Percentiles rank a stretch among this genome's conserved stretches.
Evolutionary conservation across 1,140 invertebrate species (phyloP).

Genomic region (Drosophila athabasca): DNA sequence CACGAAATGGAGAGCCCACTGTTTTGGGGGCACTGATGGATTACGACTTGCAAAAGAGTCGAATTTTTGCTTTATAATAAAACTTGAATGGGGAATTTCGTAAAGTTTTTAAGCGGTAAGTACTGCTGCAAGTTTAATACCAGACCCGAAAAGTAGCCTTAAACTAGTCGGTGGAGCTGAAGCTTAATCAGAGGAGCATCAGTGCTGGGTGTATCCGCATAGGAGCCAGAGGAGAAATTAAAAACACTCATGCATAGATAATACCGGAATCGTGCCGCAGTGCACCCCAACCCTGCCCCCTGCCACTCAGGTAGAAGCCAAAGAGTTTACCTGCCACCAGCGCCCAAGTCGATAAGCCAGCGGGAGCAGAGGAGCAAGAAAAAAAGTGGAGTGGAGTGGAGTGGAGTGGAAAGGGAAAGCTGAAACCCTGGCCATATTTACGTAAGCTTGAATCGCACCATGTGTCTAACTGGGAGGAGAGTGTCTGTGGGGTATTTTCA

Average conservation of each 20-base stretch:
- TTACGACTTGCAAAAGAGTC: slow-evolving; percentile 30
- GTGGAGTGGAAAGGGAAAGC: slow-evolving; percentile 1
- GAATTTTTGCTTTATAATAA: background rate
- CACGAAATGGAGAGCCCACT: slow-evolving; percentile 37
- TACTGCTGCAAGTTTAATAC: background rate
- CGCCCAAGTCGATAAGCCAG: slow-evolving; percentile 61
- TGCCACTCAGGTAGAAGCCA: background rate
- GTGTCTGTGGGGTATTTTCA: slow-evolving; percentile 4
- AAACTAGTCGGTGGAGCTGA: slow-evolving; percentile 22
- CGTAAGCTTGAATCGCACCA: slow-evolving; percentile 55
- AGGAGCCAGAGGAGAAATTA: slow-evolving; percentile 41
- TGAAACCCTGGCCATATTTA: slow-evolving; percentile 49
- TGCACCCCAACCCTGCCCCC: background rate
- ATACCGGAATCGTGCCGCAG: slow-evolving; percentile 41
- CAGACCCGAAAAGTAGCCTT: slow-evolving; percentile 13
- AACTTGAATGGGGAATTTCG: no score
- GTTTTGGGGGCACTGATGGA: slow-evolving; percentile 37
- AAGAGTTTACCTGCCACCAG: slow-evolving; percentile 47
- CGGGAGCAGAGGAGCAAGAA: slow-evolving; percentile 30
- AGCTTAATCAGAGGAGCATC: slow-evolving; percentile 35
- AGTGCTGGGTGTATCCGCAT: slow-evolving; percentile 4
- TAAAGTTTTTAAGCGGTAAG: no score
- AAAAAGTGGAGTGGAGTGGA: slow-evolving; percentile 6
- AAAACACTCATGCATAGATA: slow-evolving; percentile 67
- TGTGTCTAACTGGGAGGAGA: slow-evolving; percentile 9